Evolutionary conservation across 2,113 vertebrate genomes (phyloP).

Genomic region (Triplophysa siluroides): DNA sequence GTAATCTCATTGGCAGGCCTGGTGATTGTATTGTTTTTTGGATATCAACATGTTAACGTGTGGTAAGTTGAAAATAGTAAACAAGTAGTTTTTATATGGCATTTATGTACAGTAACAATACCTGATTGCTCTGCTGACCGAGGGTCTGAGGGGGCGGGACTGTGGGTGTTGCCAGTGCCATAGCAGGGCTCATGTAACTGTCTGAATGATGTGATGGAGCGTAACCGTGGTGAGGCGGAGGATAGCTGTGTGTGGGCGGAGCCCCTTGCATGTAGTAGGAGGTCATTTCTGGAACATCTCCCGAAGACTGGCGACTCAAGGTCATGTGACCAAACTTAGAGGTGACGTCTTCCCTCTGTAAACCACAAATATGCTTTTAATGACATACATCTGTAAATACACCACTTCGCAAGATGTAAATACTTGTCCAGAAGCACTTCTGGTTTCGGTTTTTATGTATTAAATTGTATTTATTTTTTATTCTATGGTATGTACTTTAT

Average conservation of each 20-base stretch:
- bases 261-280: slow-evolving; percentile 68
- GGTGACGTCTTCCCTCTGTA: slow-evolving; percentile 84
- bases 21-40: no score
- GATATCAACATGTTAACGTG: no score
- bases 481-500: not conserved
- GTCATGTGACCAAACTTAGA: slow-evolving; percentile 85
- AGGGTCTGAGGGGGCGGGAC: slow-evolving; percentile 18
- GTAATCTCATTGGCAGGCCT: not conserved
- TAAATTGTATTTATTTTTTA: no score
- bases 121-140: slow-evolving; percentile 43
- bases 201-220: slow-evolving; percentile 66
- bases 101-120: not conserved
- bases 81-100: no score
- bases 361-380: slow-evolving; percentile 24
- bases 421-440: no score
- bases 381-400: not conserved
- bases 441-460: no score
- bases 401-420: no score
- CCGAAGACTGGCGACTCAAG: slow-evolving; percentile 83
- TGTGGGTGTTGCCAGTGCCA: slow-evolving; percentile 72
- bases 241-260: slow-evolving; percentile 63
- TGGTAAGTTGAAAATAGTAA: no score
- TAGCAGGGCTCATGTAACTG: slow-evolving; percentile 74
- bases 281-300: slow-evolving; percentile 79
- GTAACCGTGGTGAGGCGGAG: slow-evolving; percentile 66